phyloP scores from a whole-genome alignment of 1,140 invertebrate species.

The Aphaenogaster ashmeadi region DNA sequence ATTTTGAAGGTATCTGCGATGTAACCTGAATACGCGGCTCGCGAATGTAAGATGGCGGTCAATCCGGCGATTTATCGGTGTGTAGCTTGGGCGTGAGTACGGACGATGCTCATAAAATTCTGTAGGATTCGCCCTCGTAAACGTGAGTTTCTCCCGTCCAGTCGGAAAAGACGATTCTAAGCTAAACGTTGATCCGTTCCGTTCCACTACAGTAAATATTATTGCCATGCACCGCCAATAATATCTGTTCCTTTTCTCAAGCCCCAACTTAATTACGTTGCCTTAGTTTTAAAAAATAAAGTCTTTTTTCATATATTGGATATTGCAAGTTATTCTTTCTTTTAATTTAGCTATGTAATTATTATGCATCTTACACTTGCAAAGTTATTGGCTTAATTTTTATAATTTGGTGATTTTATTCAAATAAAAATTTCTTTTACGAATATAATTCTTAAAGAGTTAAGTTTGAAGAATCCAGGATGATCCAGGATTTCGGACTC shows the following conservation, averaged over 20 bases:
- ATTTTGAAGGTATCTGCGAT: not conserved
- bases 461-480: conserved; percentile 45
- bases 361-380: not conserved
- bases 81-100: not conserved
- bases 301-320: not conserved
- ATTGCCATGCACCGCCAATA: conserved; percentile 11
- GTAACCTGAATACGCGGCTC: conserved; percentile 31
- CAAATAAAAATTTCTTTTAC: not conserved
- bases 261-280: too few species aligned
- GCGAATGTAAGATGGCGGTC: conserved; percentile 40
- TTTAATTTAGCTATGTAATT: conserved; percentile 5
- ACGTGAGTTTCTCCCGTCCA: conserved; percentile 2
- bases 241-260: not conserved
- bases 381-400: not conserved
- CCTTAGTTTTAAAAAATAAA: not conserved
- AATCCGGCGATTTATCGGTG: conserved; percentile 51
- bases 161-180: not conserved
- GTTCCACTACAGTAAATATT: conserved; percentile 20
- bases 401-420: not conserved
- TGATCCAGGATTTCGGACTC: conserved; percentile 33
- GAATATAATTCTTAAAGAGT: conserved; percentile 22
- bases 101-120: conserved; percentile 38
- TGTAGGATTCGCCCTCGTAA: conserved; percentile 29
- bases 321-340: too few species aligned
- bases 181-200: conserved; percentile 17